Conservation (phyloP, 2,113 vertebrate genomes). For the Thamnaconus septentrionalis region DNA sequence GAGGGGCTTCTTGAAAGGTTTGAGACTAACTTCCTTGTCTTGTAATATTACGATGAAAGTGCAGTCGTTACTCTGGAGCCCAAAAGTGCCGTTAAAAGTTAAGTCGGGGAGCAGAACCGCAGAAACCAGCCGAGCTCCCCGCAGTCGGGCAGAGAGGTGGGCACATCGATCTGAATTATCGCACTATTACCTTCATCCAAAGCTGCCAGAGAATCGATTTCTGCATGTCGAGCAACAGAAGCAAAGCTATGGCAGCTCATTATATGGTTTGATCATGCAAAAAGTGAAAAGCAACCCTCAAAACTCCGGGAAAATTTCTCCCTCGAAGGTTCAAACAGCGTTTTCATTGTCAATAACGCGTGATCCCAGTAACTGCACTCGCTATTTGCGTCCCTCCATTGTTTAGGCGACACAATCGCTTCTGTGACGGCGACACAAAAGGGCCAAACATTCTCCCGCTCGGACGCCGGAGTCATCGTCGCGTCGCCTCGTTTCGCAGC, state of each 20-base stretch:
- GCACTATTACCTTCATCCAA: slow-evolving; percentile 23
- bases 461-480: slow-evolving; percentile 16
- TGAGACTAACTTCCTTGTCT: slow-evolving; percentile 25
- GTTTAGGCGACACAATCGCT: slow-evolving; percentile 26
- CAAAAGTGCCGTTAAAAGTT: slow-evolving; percentile 16
- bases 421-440: slow-evolving; percentile 40
- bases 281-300: too few relatives aligned
- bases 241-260: slow-evolving; percentile 14
- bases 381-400: slow-evolving; percentile 6
- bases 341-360: background rate
- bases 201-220: slow-evolving; percentile 22
- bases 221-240: background rate
- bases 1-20: slow-evolving; percentile 16
- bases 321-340: background rate
- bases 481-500: slow-evolving; percentile 39
- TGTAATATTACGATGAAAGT: slow-evolving; percentile 20
- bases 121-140: slow-evolving; percentile 4
- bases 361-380: too few relatives aligned
- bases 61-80: slow-evolving; percentile 17
- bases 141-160: slow-evolving; percentile 24
- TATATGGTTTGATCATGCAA: slow-evolving; percentile 19
- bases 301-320: too few relatives aligned
- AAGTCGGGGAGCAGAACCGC: slow-evolving; percentile 1
- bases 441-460: slow-evolving; percentile 4
- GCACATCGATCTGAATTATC: slow-evolving; percentile 49